These are phyloP conservation scores for Ophioninae sp. DNA, from an alignment of 2,888 invertebrate genomes.

Conservation along the genomic window DNA sequence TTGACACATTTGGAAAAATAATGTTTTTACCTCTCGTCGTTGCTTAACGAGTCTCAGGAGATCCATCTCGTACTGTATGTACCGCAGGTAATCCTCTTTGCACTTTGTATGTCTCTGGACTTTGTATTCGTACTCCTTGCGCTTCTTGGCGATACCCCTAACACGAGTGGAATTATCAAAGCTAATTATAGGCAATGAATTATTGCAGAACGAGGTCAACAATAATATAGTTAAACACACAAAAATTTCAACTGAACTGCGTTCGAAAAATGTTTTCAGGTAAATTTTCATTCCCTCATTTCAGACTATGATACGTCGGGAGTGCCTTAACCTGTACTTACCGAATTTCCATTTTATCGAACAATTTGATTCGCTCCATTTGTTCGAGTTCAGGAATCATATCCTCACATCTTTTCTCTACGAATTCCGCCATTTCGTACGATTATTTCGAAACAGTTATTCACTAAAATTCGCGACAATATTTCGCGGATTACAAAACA, in stretches of 20 bases:
- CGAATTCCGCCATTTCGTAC: constrained; percentile 89
- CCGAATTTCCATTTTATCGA: constrained; percentile 87
- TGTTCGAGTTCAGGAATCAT: constrained; percentile 91
- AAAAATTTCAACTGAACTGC: not conserved
- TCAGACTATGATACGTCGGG: no score
- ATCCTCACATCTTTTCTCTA: constrained; percentile 89
- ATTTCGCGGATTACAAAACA: not conserved
- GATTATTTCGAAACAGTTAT: constrained; percentile 2
- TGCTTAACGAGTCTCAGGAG: constrained; percentile 85
- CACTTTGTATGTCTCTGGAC: constrained; percentile 86
- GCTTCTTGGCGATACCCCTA: constrained; percentile 87
- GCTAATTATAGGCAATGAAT: constrained; percentile 4
- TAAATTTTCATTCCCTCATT: no score
- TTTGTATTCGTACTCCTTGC: constrained; percentile 88
- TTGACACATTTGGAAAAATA: not conserved
- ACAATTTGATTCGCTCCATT: constrained; percentile 88
- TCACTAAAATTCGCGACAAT: not conserved
- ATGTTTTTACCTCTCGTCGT: constrained; percentile 82
- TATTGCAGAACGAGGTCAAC: not conserved
- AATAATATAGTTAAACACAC: not conserved
- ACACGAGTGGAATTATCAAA: constrained; percentile 32
- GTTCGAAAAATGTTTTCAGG: not conserved
- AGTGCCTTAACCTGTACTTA: constrained; percentile 75
- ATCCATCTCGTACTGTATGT: constrained; percentile 87
- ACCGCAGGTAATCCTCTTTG: constrained; percentile 87